Conservation (phyloP, 2,797 vertebrate species). For the Hemitrygon akajei region DNA sequence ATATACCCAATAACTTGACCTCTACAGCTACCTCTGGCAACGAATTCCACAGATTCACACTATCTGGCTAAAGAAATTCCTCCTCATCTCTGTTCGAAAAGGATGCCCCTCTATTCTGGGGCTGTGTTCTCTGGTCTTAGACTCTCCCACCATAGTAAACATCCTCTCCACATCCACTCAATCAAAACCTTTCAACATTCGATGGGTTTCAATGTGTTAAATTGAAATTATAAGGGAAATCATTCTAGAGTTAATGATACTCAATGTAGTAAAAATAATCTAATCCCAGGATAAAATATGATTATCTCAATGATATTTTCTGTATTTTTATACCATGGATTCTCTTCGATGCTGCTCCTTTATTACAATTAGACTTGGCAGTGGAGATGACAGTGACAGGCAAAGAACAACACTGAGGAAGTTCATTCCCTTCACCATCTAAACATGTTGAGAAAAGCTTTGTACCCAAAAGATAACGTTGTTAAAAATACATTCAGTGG, state of each 20-base stretch:
- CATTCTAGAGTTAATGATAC: not conserved
- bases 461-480: not conserved
- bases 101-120: too few species aligned
- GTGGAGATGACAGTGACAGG: not conserved
- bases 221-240: not conserved
- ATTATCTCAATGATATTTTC: not conserved
- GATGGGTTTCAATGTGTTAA: not conserved
- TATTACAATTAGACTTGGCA: not conserved
- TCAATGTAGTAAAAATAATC: not conserved
- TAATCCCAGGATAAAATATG: not conserved
- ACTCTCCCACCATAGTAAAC: too few species aligned
- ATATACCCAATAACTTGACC: too few species aligned
- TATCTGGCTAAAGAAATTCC: too few species aligned
- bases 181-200: too few species aligned
- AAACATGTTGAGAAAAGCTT: too few species aligned
- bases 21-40: too few species aligned
- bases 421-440: not conserved
- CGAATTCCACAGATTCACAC: too few species aligned
- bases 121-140: too few species aligned
- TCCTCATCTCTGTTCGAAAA: too few species aligned
- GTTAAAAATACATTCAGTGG: not conserved
- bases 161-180: too few species aligned
- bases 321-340: not conserved
- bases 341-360: not conserved
- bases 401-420: not conserved